A percentile compares a stretch with the other conserved stretches of the same genome.
phyloP scores from a whole-genome alignment of 2,888 invertebrate genomes.

The Hyposoter didymator region DNA sequence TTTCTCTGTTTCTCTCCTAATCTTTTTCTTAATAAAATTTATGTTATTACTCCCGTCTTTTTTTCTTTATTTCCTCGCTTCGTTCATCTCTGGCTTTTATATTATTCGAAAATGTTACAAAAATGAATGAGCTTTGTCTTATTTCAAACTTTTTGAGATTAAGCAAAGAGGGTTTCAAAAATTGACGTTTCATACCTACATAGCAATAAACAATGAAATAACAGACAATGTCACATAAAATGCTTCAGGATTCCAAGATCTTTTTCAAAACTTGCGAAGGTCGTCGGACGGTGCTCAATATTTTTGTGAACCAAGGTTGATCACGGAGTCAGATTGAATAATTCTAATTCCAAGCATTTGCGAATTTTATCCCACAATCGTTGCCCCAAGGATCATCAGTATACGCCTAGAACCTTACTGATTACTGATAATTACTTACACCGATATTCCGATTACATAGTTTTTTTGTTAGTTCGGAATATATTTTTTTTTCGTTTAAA shows the following conservation, averaged over 20 bases:
- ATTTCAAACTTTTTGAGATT: no score
- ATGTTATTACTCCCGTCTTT: background rate
- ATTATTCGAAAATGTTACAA: background rate
- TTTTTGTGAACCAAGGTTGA: constrained; percentile 33
- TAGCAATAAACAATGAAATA: no score
- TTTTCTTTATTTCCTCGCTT: constrained; percentile 1
- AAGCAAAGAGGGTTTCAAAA: no score
- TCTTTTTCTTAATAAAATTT: constrained; percentile 3
- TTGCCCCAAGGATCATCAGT: constrained; percentile 22
- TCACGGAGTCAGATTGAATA: background rate
- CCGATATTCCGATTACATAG: constrained; percentile 4
- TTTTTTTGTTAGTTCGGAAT: constrained; percentile 11
- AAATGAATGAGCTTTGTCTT: no score
- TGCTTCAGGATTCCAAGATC: constrained; percentile 22
- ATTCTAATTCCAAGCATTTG: constrained; percentile 17
- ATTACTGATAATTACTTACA: constrained; percentile 1
- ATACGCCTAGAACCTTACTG: constrained; percentile 12
- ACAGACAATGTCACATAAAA: background rate
- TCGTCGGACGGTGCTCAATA: constrained; percentile 22
- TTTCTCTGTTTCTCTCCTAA: background rate
- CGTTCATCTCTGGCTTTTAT: constrained; percentile 2
- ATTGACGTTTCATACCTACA: no score
- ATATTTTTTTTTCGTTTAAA: constrained; percentile 27
- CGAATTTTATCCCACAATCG: constrained; percentile 18
- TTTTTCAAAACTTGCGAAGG: constrained; percentile 26